These are phyloP conservation scores for Callosobruchus maculatus DNA, from an alignment of 2,888 invertebrate species.

Conservation along the genomic window DNA sequence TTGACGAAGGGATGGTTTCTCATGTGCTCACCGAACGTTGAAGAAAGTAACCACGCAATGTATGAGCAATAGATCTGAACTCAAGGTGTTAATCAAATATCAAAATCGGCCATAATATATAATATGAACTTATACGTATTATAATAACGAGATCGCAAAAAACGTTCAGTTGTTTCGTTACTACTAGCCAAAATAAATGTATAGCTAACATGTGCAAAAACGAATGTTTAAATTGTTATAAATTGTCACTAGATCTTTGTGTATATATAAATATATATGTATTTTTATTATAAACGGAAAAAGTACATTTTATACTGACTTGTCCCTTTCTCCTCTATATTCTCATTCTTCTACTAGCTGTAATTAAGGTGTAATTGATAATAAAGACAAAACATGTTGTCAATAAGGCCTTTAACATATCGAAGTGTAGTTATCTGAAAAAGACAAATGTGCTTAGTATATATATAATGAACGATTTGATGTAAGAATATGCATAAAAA, in stretches of 20 bases:
- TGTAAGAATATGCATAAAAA: conserved; percentile 7
- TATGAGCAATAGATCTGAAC: conserved; percentile 50
- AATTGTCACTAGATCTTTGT: neutral
- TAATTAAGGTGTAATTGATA: neutral
- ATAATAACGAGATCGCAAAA: conserved; percentile 2
- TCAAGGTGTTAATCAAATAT: conserved; percentile 45
- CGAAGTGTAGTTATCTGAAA: neutral
- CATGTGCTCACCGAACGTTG: neutral
- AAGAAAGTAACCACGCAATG: neutral
- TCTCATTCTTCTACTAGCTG: neutral
- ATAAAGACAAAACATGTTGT: neutral
- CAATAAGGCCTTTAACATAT: neutral
- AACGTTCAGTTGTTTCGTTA: conserved; percentile 17
- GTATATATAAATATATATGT: neutral
- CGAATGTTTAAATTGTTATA: neutral
- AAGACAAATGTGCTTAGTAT: conserved; percentile 16
- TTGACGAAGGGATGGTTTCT: neutral
- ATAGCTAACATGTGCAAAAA: conserved; percentile 2
- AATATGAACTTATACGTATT: conserved; percentile 38
- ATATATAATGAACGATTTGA: conserved; percentile 15
- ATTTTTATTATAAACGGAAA: neutral
- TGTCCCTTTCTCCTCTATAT: neutral
- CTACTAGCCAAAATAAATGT: conserved; percentile 20
- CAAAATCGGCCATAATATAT: conserved; percentile 44
- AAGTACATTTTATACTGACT: neutral